Evolutionary conservation across 2,797 vertebrate species (phyloP), one percentile per base, ranked within the genome.

Genomic region (Anas bahamensis): DNA sequence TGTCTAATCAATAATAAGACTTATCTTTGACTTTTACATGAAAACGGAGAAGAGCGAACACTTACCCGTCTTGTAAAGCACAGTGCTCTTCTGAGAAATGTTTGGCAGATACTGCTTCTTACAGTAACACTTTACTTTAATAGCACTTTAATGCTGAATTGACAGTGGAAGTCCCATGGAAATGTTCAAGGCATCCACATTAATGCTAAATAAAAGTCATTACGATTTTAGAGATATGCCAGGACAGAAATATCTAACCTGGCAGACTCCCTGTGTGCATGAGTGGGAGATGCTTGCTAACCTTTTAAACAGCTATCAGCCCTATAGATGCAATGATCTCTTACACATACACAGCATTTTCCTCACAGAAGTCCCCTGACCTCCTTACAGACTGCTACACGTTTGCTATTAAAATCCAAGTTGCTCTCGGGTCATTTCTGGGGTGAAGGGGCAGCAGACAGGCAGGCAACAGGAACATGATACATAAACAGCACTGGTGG

Each of bases 71-170:
- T 87, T 95, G 91, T 22, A 97, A 96, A 94, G 93, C 94, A 64
- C 94, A 61, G 42, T 41, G 79, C 97, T 95, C 94, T 98, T 98
- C 98, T 98, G 96, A 98, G 97, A 98, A 98, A 93, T 78, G 91
- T 96, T 97, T 96, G 94, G 96, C 96, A 94, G 96, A 86, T 63
- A 75, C 86, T 83, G 88, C 84, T 92, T 93, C 97, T 98, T 98
- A 98, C 98, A 96, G 98, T 97, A 98, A 98, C 96, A 97, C 96
- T 98, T 96, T 86, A 89, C 93, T 96, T 96, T 97, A 97, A 98
- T 96, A 95, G 94, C 68, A 92, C 92, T 97, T 97, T 96, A 97
- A 97, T 96, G 97, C 95, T 95, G 95, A 97, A 95, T 77, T 97
- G 96, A 97, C 97, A 93, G 89, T 79, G 93, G 88, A 94, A 93